Base-by-base conservation (phyloP, 64 coral and sea anemone species). In the Montipora foliosa region DNA sequence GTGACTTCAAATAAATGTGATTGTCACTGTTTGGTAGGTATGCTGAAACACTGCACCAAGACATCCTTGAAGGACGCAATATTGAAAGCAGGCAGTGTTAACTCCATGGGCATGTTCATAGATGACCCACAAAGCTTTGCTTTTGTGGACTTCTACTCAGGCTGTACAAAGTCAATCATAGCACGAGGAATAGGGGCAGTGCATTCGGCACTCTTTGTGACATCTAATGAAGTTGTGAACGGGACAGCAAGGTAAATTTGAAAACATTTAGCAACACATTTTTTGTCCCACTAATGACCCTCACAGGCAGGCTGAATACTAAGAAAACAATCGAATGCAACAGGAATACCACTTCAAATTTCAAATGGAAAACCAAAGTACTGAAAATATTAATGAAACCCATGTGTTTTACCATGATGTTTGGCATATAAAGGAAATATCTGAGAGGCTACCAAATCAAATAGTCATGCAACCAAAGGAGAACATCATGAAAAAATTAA, bases 171-270 rank as follows among this genome's bases (percentile, higher is more conserved):
- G 44, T 70, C 61, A 3, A 86, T 66, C 4, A 25, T 69, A 2
- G 44, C 37, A 1, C 19, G 83, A 17, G 45, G 83, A 13, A 19
- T 19, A 37, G 83, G 71, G 37, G 69, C 70, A 46, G 83, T 48
- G 25, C 83, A 48, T 46, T 86, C 83, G 6, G 62, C 83, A 71
- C 61, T 86, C 15, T 86, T 86, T 8, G 12, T 86, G 14, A 86
- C 83, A 4, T 69, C 66, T 4, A 86, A 86, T 17, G 45, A 86
- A 46, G 44, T 86, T 14, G 53, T 55, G 10, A 57, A 57, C 53
- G 86, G 52, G 17, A 86, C 82, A 29, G 82, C 82, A 69, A 86
- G 82, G 82, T 70, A 86, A 86, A 7, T 12, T 71, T 71, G 68
- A n/a, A 19, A 71, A 71, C 5, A 71, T 5, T 71, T 71, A 71